Evolutionary conservation across 2,888 invertebrate genomes (phyloP), one percentile per base, ranked within the genome.

Genomic region (Macrosiphum euphorbiae): DNA sequence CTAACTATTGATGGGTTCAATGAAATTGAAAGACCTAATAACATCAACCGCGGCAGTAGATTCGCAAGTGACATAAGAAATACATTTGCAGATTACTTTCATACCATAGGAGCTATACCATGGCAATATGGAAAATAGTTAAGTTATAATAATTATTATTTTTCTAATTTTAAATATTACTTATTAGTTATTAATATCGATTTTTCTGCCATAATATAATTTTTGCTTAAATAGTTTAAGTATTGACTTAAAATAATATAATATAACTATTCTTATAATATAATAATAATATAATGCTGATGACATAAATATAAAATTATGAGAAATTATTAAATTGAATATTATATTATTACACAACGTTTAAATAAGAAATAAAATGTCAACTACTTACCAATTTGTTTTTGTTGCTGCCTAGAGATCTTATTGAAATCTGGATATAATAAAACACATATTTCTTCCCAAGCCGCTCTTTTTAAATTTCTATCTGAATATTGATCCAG

Each of bases 1-100:
- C n/a, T 58, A 89, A 52, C 58, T 20, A 85, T 92, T 67, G 61
- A 85, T 50, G 94, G 94, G 28, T 87, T 92, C 10, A 86, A 94
- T 78, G 93, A 94, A 50, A 58, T 93, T 61, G 55, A 93, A 61
- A 55, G n/a, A 78, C 26, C 50, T 67, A 58, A 84, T 47, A 87
- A 85, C 67, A 85, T 55, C 84, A 92, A 85, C 41, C 90, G 58
- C 5, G 35, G 55, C 11, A n/a, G 67, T 3, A 67, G 67, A 67
- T n/a, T 67, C 13, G 67, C 67, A 67, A 67, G n/a, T 67, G 67
- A 67, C n/a, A 67, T 67, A 67, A 67, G 67, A 67, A 67, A 67
- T 67, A 67, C 67, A n/a, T 67, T 67, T 67, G 67, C 24, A 28
- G n/a, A 90, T 41, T 44, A 44, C 44, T 44, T 44, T 44, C 44